Evolutionary conservation across 37 sponge, comb jelly and placozoan genomes (phyloP), one percentile per base, ranked within the genome.

Genomic region (Halisarca cf. caerulea): DNA sequence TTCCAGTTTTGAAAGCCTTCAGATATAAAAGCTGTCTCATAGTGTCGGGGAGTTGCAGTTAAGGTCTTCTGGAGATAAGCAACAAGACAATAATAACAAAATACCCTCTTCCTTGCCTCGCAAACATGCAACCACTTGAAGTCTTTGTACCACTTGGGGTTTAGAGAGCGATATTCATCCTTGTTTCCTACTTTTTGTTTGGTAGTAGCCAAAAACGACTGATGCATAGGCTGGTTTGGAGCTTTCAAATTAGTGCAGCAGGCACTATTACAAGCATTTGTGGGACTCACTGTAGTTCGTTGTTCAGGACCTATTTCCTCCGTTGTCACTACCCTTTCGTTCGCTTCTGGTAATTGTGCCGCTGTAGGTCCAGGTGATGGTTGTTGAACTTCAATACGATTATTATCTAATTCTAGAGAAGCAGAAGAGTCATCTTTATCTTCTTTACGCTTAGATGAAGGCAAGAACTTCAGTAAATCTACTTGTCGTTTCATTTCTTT

Each of bases 1-100:
- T 82, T 83, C 83, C 72, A 83, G 54, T 83, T 83, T 23, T 41
- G 66, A 37, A 70, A 83, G 6, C 83, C 83, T 57, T 70, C 39
- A 30, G 9, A 2, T 68, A 69, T 69, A 44, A 83, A 83, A 18
- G 55, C 83, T 1, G 55, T 79, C 79, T 30, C 69, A 30, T 4
- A 30, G 30, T 68, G 69, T 27, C 69, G 4, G 30, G 69, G 17
- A 30, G 35, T 32, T 30, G 32, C 30, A 30, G 35, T 34, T 7
- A 68, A 34, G 1, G 17, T 68, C 51, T 47, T 68, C 33, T n/a
- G 32, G 3, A 6, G 69, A 68, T 68, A 30, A 68, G 35, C 69
- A 32, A 30, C 0, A 80, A 80, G 21, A 30, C 81, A 80, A 59
- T 36, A 58, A 36, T 9, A 80, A 58, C 81, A 80, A 24, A 59